Evolutionary conservation across 2,888 invertebrate species (phyloP).

Genomic region (Osmoderma eremita): DNA sequence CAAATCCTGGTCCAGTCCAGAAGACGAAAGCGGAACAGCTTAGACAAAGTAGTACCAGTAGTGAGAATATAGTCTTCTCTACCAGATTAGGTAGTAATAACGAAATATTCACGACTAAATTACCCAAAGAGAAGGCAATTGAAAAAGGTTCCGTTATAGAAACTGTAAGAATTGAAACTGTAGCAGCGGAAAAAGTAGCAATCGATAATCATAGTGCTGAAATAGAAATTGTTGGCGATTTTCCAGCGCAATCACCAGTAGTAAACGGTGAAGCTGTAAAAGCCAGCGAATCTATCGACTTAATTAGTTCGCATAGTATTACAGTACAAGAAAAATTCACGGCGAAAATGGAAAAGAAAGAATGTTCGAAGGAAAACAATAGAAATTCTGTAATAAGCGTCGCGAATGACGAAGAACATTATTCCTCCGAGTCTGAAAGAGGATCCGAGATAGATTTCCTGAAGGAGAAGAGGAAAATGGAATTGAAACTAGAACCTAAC

Average conservation of each 20-base stretch:
- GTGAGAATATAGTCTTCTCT: conserved; percentile 70
- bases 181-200: background rate
- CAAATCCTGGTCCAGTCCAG: conserved; percentile 25
- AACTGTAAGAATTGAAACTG: conserved; percentile 12
- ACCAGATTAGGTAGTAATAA: conserved; percentile 76
- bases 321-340: background rate
- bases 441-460: conserved; percentile 70
- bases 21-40: conserved; percentile 44
- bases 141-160: conserved; percentile 36
- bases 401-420: conserved; percentile 64
- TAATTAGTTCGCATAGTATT: conserved; percentile 13
- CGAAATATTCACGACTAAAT: conserved; percentile 71
- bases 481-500: conserved; percentile 56
- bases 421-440: conserved; percentile 78
- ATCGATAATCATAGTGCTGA: conserved; percentile 9
- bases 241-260: background rate
- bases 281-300: conserved; percentile 29
- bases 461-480: conserved; percentile 59
- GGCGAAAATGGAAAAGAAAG: background rate
- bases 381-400: conserved; percentile 38
- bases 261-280: background rate
- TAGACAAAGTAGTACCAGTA: conserved; percentile 61
- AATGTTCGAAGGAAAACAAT: background rate
- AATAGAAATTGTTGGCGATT: conserved; percentile 5
- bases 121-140: conserved; percentile 57